Percentiles rank a stretch among this genome's conserved stretches.
phyloP scores from a whole-genome alignment of 2,797 vertebrate genomes.

The Pteropus rufus region DNA sequence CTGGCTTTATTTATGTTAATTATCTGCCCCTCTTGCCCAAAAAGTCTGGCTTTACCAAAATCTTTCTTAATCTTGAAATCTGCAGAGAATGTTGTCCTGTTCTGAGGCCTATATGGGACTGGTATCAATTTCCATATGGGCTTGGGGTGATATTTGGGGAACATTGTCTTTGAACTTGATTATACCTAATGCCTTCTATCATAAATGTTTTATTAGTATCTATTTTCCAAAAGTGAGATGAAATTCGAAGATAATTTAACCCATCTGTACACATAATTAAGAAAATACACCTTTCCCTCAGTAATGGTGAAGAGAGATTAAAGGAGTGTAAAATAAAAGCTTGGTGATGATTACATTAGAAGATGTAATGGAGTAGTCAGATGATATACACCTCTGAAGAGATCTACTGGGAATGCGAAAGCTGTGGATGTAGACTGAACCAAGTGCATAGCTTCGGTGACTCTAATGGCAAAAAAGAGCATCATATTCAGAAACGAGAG shows the following conservation, averaged over 20 bases:
- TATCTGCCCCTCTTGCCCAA: not conserved
- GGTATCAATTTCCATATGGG: not conserved
- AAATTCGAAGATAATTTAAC: not conserved
- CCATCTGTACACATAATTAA: not conserved
- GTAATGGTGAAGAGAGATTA: not conserved
- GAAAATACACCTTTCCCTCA: not conserved
- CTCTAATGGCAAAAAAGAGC: not conserved
- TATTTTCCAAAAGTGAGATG: not conserved
- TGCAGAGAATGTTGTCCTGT: not conserved
- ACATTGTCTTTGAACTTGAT: not conserved
- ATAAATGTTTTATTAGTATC: not conserved
- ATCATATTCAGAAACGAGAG: not conserved
- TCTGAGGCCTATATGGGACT: not conserved
- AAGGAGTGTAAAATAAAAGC: not conserved
- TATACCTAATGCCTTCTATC: not conserved
- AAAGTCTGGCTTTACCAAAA: not conserved
- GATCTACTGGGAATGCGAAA: not conserved
- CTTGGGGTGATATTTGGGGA: not conserved
- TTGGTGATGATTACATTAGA: not conserved
- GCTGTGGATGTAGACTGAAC: not conserved
- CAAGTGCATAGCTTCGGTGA: not conserved
- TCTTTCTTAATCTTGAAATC: not conserved
- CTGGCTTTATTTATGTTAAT: not conserved
- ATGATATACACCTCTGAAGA: not conserved
- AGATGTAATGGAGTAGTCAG: not conserved